These are phyloP conservation scores for Vidua macroura DNA, from an alignment of 2,113 vertebrate genomes.

Conservation along the genomic window DNA sequence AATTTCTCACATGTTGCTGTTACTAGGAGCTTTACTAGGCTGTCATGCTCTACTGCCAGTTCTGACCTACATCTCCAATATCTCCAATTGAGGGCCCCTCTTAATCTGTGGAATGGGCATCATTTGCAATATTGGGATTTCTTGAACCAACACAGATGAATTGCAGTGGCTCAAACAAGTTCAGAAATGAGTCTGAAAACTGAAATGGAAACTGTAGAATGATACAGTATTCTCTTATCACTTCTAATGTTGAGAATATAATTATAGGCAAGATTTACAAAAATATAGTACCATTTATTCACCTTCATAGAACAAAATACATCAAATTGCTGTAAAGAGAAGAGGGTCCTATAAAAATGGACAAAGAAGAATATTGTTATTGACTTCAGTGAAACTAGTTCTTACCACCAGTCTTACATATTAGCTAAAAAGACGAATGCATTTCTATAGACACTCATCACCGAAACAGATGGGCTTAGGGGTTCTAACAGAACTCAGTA, in stretches of 20 bases:
- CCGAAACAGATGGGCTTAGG: neutral
- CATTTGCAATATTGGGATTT: neutral
- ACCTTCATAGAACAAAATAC: neutral
- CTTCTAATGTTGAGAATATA: neutral
- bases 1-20: neutral
- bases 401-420: neutral
- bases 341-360: neutral
- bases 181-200: neutral
- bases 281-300: neutral
- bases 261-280: neutral
- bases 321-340: neutral
- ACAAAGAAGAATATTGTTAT: neutral
- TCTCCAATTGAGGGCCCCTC: fast-evolving
- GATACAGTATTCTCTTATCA: neutral
- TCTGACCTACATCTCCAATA: neutral
- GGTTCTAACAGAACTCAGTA: neutral
- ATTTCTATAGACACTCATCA: neutral
- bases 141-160: neutral
- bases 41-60: neutral
- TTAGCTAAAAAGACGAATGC: neutral
- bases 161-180: neutral
- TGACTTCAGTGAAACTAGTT: neutral
- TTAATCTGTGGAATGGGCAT: neutral
- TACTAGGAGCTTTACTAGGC: neutral
- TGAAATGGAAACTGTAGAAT: neutral